These are phyloP conservation scores for Marisa cornuarietis DNA, from an alignment of 1,140 invertebrate species.

Conservation along the genomic window DNA sequence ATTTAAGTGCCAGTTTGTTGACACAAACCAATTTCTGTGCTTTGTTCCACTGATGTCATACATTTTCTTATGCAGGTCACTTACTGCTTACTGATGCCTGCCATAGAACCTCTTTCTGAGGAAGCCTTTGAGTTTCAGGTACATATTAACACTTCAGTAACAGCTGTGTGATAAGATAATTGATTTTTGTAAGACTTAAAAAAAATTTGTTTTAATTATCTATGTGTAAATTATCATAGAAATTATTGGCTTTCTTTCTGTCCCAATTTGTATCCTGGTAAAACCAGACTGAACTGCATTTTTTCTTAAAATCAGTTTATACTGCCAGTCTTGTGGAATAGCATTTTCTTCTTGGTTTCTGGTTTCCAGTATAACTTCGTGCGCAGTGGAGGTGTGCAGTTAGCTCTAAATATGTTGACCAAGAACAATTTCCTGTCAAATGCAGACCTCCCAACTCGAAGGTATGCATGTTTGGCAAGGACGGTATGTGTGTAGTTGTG, in stretches of 20 bases:
- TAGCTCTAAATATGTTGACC: constrained; percentile 84
- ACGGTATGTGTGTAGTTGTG: too few species aligned
- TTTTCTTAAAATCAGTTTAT: not conserved
- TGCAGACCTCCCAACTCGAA: constrained; percentile 83
- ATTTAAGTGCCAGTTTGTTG: too few species aligned
- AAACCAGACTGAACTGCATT: not conserved
- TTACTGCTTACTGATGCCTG: constrained; percentile 92
- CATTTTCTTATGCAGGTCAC: constrained; percentile 77
- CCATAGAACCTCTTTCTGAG: constrained; percentile 82
- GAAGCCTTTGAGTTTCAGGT: constrained; percentile 85
- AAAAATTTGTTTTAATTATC: not conserved
- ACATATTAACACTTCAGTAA: constrained; percentile 11
- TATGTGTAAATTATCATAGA: too few species aligned
- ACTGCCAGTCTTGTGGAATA: not conserved
- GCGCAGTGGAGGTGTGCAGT: constrained; percentile 82
- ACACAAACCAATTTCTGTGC: too few species aligned
- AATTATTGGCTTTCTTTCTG: too few species aligned
- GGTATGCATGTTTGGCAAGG: constrained; percentile 55
- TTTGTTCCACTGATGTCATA: not conserved
- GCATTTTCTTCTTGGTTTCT: constrained; percentile 1
- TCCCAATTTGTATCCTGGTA: not conserved
- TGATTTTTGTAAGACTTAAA: not conserved
- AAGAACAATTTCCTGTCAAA: constrained; percentile 87
- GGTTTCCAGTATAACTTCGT: constrained; percentile 79
- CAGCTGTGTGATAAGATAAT: not conserved